Conservation (phyloP, 2,113 vertebrate species). For the Mesoclemmys tuberculata region DNA sequence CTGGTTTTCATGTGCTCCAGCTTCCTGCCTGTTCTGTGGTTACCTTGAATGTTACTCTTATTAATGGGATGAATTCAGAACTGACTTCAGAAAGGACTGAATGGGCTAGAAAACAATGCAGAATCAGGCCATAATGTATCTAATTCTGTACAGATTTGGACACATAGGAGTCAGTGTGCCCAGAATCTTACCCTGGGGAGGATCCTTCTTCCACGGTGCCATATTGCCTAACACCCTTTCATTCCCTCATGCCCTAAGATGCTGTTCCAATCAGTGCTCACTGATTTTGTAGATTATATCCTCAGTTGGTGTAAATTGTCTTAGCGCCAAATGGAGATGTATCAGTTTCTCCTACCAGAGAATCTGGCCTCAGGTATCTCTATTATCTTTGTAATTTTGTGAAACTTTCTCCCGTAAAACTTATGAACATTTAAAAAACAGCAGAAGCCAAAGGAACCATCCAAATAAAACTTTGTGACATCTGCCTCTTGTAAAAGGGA, state of each 20-base stretch:
- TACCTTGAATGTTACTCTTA: not conserved
- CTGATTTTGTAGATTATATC: not conserved
- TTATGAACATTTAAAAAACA: not conserved
- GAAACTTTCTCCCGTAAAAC: not conserved
- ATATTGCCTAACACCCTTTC: not conserved
- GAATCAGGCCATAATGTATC: not conserved
- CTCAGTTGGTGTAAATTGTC: not conserved
- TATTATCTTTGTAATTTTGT: not conserved
- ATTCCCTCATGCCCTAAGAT: not conserved
- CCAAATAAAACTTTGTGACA: not conserved
- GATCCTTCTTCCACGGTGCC: not conserved
- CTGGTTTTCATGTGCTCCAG: not conserved
- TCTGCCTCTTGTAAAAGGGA: not conserved
- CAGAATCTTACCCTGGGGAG: not conserved
- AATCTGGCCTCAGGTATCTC: not conserved
- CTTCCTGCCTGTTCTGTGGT: not conserved
- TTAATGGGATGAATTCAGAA: not conserved
- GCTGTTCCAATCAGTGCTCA: not conserved
- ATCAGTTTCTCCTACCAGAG: not conserved
- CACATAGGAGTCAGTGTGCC: not conserved
- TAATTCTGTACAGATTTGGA: not conserved
- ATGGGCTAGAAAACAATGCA: not conserved
- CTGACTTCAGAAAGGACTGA: not conserved
- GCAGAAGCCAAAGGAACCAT: not conserved
- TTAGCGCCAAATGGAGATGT: not conserved